phyloP scores from a whole-genome alignment of 2,797 vertebrate species.

The Alfaro cultratus region DNA sequence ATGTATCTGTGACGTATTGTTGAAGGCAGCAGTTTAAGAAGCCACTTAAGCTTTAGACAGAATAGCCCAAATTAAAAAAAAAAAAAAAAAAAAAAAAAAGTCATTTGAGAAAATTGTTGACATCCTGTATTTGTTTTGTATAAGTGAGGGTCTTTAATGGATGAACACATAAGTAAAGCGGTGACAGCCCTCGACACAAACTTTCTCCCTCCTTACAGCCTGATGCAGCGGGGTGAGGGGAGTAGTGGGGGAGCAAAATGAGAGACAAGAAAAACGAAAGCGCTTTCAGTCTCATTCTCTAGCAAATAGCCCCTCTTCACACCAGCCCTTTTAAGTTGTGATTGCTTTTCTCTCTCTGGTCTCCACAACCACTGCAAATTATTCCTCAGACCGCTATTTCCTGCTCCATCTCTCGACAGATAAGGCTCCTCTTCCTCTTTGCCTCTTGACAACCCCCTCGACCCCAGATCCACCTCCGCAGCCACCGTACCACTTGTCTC shows the following conservation, averaged over 20 bases:
- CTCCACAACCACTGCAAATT: conserved; percentile 59
- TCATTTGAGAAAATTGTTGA: conserved; percentile 39
- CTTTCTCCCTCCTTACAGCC: conserved; percentile 29
- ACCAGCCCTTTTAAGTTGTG: conserved; percentile 72
- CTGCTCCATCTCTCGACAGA: conserved; percentile 68
- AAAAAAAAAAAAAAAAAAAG: conserved; percentile 7
- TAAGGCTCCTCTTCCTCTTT: conserved; percentile 64
- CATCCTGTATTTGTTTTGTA: conserved; percentile 46
- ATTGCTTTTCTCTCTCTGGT: conserved; percentile 77
- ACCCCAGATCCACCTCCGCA: conserved; percentile 15
- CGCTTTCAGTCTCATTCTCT: conserved; percentile 74
- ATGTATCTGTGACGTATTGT: conserved; percentile 34
- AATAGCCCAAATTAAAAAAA: conserved; percentile 8
- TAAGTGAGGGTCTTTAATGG: conserved; percentile 40
- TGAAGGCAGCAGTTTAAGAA: conserved; percentile 54
- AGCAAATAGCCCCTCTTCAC: conserved; percentile 79
- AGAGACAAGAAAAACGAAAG: conserved; percentile 65
- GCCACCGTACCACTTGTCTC: conserved; percentile 1
- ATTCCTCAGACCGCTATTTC: conserved; percentile 75
- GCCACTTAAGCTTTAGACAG: conserved; percentile 49
- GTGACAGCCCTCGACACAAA: conserved; percentile 52
- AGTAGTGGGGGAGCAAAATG: conserved; percentile 10
- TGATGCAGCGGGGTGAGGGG: not conserved
- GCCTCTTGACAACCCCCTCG: conserved; percentile 56
- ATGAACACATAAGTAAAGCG: conserved; percentile 57